A percentile compares a stretch with the other conserved stretches of the same genome.
phyloP scores from a whole-genome alignment of 2,113 vertebrate species.

The Callipepla squamata region DNA sequence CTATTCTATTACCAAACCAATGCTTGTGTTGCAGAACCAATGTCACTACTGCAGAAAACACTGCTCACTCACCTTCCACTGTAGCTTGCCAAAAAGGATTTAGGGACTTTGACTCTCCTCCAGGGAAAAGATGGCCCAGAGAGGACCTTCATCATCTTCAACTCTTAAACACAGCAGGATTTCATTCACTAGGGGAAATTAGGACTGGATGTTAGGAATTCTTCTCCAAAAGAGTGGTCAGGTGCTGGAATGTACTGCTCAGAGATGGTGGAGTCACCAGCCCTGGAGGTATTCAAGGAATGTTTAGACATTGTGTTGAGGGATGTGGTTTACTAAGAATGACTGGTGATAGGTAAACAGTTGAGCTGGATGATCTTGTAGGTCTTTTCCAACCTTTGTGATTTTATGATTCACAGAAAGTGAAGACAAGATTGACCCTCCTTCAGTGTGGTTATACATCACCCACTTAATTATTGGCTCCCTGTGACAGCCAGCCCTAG shows the following conservation, averaged over 20 bases:
- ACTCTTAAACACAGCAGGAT: not conserved
- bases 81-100: not conserved
- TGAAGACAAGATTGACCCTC: not conserved
- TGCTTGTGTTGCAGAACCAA: not conserved
- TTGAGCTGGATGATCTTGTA: too few species aligned
- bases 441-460: not conserved
- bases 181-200: too few species aligned
- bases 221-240: too few species aligned
- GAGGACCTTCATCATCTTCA: not conserved
- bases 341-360: too few species aligned
- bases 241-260: too few species aligned
- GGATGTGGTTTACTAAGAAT: too few species aligned
- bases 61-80: not conserved
- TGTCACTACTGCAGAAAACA: not conserved
- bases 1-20: not conserved
- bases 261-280: too few species aligned
- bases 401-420: not conserved
- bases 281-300: too few species aligned
- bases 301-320: too few species aligned
- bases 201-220: too few species aligned
- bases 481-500: not conserved
- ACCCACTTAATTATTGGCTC: not conserved
- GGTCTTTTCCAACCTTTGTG: too few species aligned
- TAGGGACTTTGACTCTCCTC: not conserved
- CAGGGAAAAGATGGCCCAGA: not conserved